A percentile compares a stretch with the other conserved stretches of the same genome.
phyloP scores from a whole-genome alignment of 1,140 invertebrate genomes.

The Archivesica marissinica region DNA sequence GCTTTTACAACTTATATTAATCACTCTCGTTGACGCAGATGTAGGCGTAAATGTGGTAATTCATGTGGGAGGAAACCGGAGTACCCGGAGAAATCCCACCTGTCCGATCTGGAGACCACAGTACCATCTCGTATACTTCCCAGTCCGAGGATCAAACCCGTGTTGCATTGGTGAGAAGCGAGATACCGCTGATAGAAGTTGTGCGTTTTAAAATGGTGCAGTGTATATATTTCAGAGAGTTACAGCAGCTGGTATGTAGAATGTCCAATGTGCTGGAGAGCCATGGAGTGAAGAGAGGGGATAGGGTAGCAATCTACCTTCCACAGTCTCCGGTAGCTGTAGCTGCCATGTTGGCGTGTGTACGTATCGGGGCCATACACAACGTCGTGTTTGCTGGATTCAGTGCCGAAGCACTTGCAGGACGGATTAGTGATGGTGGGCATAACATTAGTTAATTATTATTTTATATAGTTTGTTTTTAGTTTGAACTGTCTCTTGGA shows the following conservation, averaged over 20 bases:
- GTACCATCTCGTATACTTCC: too few relatives aligned
- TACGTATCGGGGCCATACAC: conserved; percentile 86
- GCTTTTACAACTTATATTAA: too few relatives aligned
- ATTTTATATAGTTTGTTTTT: too few relatives aligned
- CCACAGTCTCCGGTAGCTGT: conserved; percentile 85
- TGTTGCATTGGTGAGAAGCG: neutral
- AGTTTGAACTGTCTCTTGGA: too few relatives aligned
- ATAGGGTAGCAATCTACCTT: conserved; percentile 86
- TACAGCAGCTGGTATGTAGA: conserved; percentile 82
- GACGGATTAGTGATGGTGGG: conserved; percentile 85
- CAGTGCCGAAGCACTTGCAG: conserved; percentile 86
- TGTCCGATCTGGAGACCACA: too few relatives aligned
- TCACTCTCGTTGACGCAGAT: too few relatives aligned
- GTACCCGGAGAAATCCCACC: too few relatives aligned
- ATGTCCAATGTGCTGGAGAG: conserved; percentile 84
- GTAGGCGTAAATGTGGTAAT: too few relatives aligned
- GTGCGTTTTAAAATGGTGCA: neutral
- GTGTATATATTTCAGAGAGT: conserved; percentile 72
- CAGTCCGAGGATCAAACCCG: too few relatives aligned
- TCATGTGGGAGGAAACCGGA: too few relatives aligned
- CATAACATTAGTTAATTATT: too few relatives aligned
- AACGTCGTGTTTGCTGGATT: conserved; percentile 88
- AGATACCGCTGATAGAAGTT: neutral
- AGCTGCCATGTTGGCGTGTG: conserved; percentile 85
- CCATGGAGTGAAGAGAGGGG: conserved; percentile 85